phyloP scores from a whole-genome alignment of 2,888 invertebrate genomes.

The Notocelia uddmanniana region DNA sequence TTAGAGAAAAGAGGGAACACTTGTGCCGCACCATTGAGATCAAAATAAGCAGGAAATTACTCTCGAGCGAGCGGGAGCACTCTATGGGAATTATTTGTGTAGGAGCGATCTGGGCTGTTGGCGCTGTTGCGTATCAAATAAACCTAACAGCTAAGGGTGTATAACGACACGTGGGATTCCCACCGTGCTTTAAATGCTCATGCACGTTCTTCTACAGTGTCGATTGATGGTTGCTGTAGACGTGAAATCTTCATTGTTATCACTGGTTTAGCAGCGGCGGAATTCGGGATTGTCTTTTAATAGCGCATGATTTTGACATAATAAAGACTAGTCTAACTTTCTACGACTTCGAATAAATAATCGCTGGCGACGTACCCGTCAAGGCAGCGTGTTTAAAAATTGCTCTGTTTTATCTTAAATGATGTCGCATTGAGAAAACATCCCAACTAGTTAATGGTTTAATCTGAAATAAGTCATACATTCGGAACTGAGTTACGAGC shows the following conservation, averaged over 20 bases:
- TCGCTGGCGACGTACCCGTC: neutral
- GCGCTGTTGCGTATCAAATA: slow-evolving; percentile 81
- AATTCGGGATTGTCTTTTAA: neutral
- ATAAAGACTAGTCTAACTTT: neutral
- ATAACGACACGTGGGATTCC: slow-evolving; percentile 69
- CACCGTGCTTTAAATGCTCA: slow-evolving; percentile 62
- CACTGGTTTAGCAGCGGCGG: neutral
- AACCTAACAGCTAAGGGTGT: slow-evolving; percentile 68
- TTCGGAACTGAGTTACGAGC: neutral
- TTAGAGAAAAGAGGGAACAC: slow-evolving; percentile 84
- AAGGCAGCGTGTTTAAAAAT: too few relatives aligned
- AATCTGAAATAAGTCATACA: neutral
- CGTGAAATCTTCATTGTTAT: neutral
- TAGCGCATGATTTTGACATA: neutral
- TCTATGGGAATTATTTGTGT: slow-evolving; percentile 79
- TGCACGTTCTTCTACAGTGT: neutral
- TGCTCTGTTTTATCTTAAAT: neutral
- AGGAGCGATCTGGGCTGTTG: slow-evolving; percentile 79
- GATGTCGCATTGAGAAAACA: neutral
- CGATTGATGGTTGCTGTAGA: neutral
- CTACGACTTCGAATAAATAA: neutral
- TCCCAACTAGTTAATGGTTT: neutral
- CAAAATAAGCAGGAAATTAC: slow-evolving; percentile 85
- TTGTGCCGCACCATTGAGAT: slow-evolving; percentile 85
- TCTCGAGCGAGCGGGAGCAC: slow-evolving; percentile 65